These are phyloP conservation scores for Cistogaster globosa DNA, from an alignment of 2,888 invertebrate species.

Conservation along the genomic window DNA sequence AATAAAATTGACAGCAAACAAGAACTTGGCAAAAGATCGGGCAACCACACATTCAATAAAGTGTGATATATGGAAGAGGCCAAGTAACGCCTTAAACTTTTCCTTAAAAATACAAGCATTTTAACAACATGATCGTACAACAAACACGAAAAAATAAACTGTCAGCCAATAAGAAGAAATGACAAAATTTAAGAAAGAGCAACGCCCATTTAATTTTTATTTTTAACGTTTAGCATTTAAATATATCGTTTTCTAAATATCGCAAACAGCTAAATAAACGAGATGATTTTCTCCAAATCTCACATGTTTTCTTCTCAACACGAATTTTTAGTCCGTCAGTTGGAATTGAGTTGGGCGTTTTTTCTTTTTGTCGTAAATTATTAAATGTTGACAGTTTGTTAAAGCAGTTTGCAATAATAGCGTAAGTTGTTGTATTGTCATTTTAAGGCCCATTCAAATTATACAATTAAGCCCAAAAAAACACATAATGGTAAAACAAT, in stretches of 20 bases:
- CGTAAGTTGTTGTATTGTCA: conserved; percentile 61
- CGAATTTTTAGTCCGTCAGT: conserved; percentile 52
- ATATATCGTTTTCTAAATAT: conserved; percentile 21
- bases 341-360: conserved; percentile 66
- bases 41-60: conserved; percentile 39
- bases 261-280: conserved; percentile 37
- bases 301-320: not conserved
- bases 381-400: conserved; percentile 69
- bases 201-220: conserved; percentile 45
- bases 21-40: conserved; percentile 70
- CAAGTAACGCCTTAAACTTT: conserved; percentile 57
- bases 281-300: conserved; percentile 45
- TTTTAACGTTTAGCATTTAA: conserved; percentile 17
- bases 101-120: conserved; percentile 8
- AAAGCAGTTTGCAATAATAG: conserved; percentile 46
- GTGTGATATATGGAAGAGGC: conserved; percentile 55
- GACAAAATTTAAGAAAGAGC: conserved; percentile 9
- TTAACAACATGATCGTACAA: not conserved
- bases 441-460: conserved; percentile 65
- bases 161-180: conserved; percentile 39
- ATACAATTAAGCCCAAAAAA: conserved; percentile 31
- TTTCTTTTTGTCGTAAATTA: conserved; percentile 68
- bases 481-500: conserved; percentile 1
- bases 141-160: not conserved
- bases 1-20: conserved; percentile 71